These are phyloP conservation scores for Gallinago undulata DNA, from an alignment of 2,113 vertebrate genomes.

Conservation along the genomic window DNA sequence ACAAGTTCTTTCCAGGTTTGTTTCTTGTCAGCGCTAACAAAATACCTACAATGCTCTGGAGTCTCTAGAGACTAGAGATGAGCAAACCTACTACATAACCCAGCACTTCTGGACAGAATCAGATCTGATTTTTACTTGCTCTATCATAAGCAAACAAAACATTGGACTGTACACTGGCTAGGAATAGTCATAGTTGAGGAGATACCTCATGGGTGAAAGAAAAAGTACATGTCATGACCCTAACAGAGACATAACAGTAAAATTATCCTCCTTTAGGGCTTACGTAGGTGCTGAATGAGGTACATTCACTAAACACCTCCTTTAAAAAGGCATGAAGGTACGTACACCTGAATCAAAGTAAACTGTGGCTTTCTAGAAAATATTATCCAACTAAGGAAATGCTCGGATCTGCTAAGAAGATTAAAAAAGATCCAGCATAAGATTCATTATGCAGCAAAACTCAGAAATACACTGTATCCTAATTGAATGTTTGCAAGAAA, in stretches of 20 bases:
- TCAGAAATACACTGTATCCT: not conserved
- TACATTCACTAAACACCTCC: not conserved
- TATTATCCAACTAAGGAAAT: not conserved
- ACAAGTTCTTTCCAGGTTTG: rapidly evolving
- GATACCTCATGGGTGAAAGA: not conserved
- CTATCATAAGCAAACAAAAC: not conserved
- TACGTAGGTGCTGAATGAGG: not conserved
- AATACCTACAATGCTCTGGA: rapidly evolving
- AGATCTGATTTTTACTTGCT: not conserved
- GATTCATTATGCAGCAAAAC: not conserved
- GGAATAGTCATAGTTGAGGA: not conserved
- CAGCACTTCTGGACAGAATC: not conserved
- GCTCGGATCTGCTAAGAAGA: not conserved
- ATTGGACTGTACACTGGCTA: not conserved
- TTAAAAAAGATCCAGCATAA: not conserved
- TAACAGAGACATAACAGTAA: not conserved
- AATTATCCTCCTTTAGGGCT: not conserved
- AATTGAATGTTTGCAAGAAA: not conserved
- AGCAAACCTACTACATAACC: not conserved
- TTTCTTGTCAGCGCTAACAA: not conserved
- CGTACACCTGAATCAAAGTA: not conserved
- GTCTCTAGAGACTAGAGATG: not conserved
- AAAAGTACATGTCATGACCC: rapidly evolving
- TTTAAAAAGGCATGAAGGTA: not conserved
- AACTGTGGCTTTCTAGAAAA: not conserved